phyloP scores from a whole-genome alignment of 53 echinoderm and acorn worm species.

The Pentamera pediparva region DNA sequence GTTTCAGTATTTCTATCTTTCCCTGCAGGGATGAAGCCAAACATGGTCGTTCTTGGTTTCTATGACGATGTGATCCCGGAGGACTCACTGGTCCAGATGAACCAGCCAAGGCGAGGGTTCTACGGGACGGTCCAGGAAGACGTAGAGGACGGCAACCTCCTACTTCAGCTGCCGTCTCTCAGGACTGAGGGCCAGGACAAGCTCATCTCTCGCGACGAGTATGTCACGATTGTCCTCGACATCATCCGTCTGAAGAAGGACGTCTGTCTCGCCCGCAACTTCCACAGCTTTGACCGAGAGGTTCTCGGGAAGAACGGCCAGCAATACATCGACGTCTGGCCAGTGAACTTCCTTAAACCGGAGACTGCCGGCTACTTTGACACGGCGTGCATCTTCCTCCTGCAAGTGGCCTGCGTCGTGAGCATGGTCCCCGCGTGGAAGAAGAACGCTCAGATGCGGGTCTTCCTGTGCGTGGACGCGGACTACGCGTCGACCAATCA shows the following conservation, averaged over 20 bases:
- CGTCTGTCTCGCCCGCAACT: constrained; percentile 75
- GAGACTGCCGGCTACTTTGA: constrained; percentile 88
- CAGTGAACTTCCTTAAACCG: constrained; percentile 92
- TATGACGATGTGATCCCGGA: constrained; percentile 57
- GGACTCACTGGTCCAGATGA: constrained; percentile 46
- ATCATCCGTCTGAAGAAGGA: constrained; percentile 68
- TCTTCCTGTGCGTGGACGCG: constrained; percentile 77
- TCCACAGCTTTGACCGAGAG: constrained; percentile 60
- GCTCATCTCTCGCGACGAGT: constrained; percentile 54
- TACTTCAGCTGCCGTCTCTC: constrained; percentile 54
- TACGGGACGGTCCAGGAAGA: constrained; percentile 29
- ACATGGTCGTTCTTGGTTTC: constrained; percentile 84
- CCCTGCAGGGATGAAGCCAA: constrained; percentile 93
- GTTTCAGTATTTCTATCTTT: too few species aligned
- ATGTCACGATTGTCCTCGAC: constrained; percentile 69
- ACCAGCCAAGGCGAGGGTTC: neutral
- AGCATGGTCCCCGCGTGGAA: constrained; percentile 88
- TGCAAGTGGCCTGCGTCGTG: constrained; percentile 89
- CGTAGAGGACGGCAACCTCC: constrained; percentile 43
- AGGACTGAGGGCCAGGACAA: constrained; percentile 44
- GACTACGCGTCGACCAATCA: constrained; percentile 42
- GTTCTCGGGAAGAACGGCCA: constrained; percentile 12
- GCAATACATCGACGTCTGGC: constrained; percentile 77
- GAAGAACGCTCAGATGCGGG: constrained; percentile 57
- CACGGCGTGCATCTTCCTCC: constrained; percentile 84